Evolutionary conservation across 2,797 vertebrate genomes (phyloP).

Genomic region (Acanthopagrus latus): DNA sequence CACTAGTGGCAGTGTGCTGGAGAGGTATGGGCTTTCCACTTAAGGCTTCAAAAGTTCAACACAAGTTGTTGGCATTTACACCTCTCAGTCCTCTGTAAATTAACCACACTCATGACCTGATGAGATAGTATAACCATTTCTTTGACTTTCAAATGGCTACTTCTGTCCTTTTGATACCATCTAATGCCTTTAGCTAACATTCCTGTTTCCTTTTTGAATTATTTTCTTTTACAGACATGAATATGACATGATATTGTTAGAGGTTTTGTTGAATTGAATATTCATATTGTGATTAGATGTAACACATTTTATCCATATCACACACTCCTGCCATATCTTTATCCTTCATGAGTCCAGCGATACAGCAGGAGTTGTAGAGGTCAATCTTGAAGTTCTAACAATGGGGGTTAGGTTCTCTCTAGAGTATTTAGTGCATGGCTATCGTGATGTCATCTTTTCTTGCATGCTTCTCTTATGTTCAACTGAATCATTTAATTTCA

Average conservation of each 20-base stretch:
- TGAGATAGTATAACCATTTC: constrained; percentile 3
- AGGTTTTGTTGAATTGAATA: background rate
- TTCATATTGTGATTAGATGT: background rate
- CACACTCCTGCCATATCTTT: constrained; percentile 11
- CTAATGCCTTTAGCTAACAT: constrained; percentile 1
- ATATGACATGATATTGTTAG: background rate
- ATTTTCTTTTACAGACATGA: constrained; percentile 6
- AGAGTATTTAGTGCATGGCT: constrained; percentile 85
- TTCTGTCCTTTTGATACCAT: background rate
- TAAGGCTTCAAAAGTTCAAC: background rate
- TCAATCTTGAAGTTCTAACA: constrained; percentile 22
- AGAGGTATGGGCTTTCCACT: constrained; percentile 88
- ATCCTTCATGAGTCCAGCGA: constrained; percentile 16
- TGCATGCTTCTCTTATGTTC: constrained; percentile 87
- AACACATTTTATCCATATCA: constrained; percentile 10
- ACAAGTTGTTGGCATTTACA: constrained; percentile 5
- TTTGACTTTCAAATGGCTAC: constrained; percentile 6
- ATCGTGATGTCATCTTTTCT: constrained; percentile 82
- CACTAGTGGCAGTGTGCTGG: constrained; percentile 91
- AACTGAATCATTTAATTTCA: constrained; percentile 86
- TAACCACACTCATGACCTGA: background rate
- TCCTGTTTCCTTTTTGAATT: background rate
- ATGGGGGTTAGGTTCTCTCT: constrained; percentile 26
- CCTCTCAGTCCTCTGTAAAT: background rate
- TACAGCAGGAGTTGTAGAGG: constrained; percentile 14